Evolutionary conservation across 2,797 vertebrate genomes (phyloP), one percentile per base, ranked within the genome.

Genomic region (Parambassis ranga): DNA sequence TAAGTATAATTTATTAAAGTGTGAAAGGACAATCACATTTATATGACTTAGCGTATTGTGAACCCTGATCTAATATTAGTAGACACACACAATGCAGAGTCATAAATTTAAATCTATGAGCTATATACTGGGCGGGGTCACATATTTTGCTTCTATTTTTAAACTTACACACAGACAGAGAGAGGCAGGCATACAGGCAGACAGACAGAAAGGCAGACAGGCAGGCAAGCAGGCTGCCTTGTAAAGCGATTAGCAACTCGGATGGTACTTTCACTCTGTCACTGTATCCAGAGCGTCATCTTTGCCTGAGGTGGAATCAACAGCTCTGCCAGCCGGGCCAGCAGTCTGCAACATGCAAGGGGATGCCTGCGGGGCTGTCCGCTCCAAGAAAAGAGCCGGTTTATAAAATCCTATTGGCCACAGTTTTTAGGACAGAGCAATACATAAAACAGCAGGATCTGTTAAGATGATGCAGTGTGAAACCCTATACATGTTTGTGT

Each of bases 191-290:
- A 41, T 56, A 32, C 27, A 65, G 50, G 10, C 66, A 64, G 77
- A 48, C 75, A 47, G 27, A 58, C 32, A 59, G 51, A 55, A 57
- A 22, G 52, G 64, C 67, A 47, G 27, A 58, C 32, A 59, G 51
- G 3, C 18, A 41, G 56, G 32, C 27, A 65, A 50, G 10, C 66
- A 64, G 77, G 48, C 75, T 70, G 75, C 71, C 58, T 65, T 63
- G 75, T 87, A 87, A 87, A 88, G 87, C 72, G 86, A 91, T 91
- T 89, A 90, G 58, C 77, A 83, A 75, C 82, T 85, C 74, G 28
- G 81, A 82, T 85, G 81, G 71, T 78, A 83, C 79, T 87, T 87
- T 84, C 77, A 77, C 64, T 81, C 75, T 71, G 76, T 82, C 81
- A 79, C 76, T 82, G 82, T 55, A 65, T 71, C 74, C 86, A 80